Evolutionary conservation across 2,888 invertebrate genomes (phyloP), one percentile per base, ranked within the genome.

Genomic region (Drosophila buzzatii): DNA sequence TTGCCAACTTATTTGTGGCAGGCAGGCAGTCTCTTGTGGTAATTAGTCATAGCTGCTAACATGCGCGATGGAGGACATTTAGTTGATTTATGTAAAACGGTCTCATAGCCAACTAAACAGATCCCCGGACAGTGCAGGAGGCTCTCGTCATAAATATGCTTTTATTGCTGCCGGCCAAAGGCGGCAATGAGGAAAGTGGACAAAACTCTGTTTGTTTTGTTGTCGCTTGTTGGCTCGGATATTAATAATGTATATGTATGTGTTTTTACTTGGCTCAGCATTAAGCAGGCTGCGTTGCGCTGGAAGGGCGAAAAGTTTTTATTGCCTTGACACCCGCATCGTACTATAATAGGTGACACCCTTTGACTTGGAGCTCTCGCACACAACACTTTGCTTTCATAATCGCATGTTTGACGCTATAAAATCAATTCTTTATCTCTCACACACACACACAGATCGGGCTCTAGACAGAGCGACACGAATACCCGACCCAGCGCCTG

Each of bases 401-500:
- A 85, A 85, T 85, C 85, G 88, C 85, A 85, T 86, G 85, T 90
- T 86, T 86, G 85, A 90, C 85, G 85, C 85, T 86, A 86, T 86
- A 86, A 86, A 86, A 90, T 90, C 85, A 86, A 86, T 86, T 86
- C 90, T 88, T 86, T 86, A 86, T 86, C 90, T 90, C 79, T 47
- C 49, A 31, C 27, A 31, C 27, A 27, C 44, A 44, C 80, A 51
- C 71, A 71, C 76, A 82, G n/a, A n/a, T n/a, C n/a, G n/a, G n/a
- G 23, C 9, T 9, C 18, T 10, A 31, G 20, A 37, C 42, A 45
- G 49, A 56, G 51, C 64, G 16, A 64, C 18, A 65, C 27, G 31
- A 52, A 42, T 51, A 16, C 33, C 70, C 70, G 62, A 42, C 51
- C 61, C 69, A 84, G 73, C 83, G 90, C 82, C 85, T 82, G 85